phyloP scores from a whole-genome alignment of 2,888 invertebrate species.

The Sinhomidia bicolor region DNA sequence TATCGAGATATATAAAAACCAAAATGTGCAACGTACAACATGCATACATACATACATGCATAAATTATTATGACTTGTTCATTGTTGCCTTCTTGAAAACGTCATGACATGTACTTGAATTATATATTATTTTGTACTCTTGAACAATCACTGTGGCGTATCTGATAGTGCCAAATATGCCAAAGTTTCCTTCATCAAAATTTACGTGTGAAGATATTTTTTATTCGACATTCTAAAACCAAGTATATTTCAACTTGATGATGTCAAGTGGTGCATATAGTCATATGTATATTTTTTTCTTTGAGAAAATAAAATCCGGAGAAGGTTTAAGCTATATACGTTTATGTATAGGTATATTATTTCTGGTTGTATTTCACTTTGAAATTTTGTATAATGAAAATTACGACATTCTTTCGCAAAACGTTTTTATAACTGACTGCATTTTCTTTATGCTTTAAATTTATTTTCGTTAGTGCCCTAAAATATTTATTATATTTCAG shows the following conservation, averaged over 20 bases:
- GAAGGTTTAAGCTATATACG: too few species aligned
- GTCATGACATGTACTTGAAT: slow-evolving; percentile 35
- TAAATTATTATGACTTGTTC: slow-evolving; percentile 42
- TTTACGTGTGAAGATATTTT: slow-evolving; percentile 31
- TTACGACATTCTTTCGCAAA: neutral
- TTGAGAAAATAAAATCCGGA: neutral
- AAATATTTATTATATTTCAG: too few species aligned
- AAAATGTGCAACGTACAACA: neutral
- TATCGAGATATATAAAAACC: slow-evolving; percentile 13
- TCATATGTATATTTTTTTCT: neutral
- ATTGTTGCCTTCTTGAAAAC: slow-evolving; percentile 48
- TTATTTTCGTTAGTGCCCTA: too few species aligned
- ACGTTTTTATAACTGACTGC: neutral
- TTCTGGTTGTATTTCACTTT: neutral
- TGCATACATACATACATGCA: neutral
- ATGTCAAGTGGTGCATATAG: neutral
- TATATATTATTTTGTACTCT: slow-evolving; percentile 22
- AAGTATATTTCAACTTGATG: neutral
- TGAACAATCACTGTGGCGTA: neutral
- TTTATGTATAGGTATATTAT: too few species aligned
- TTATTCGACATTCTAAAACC: slow-evolving; percentile 22
- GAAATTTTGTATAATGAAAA: neutral
- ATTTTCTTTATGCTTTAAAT: too few species aligned
- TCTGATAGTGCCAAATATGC: slow-evolving; percentile 13
- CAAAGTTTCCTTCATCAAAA: slow-evolving; percentile 1